Evolutionary conservation across 2,113 vertebrate species (phyloP), one percentile per base, ranked within the genome.

Genomic region (Lethenteron camtschaticum): DNA sequence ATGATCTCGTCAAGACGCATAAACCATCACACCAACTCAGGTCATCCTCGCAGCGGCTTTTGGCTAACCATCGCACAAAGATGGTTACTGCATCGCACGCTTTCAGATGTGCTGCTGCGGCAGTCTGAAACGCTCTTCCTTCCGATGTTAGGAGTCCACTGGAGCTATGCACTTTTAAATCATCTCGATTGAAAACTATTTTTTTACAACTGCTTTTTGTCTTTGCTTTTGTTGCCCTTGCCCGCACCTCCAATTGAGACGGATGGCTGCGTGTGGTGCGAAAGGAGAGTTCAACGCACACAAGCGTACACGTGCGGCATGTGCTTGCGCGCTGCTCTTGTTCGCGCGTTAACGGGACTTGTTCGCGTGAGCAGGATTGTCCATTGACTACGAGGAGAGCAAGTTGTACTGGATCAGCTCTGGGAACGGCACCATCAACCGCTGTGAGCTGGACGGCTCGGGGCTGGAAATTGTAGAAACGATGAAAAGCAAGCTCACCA

Each of bases 341-440:
- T 68, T 68, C 63, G 57, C 41, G 41, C 41, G 41, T 41, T 41
- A 41, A 41, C 41, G 41, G 41, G 41, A 41, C 41, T 41, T 41
- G 41, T 41, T 41, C 5, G 41, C 41, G 41, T 83, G 58, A 83
- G 74, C 81, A 96, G 92, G 94, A 78, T 83, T 99, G 73, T 89
- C 90, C 0, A 83, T 99, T 79, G 94, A 99, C 81, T 89, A 89
- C 72, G 73, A 79, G 69, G 85, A 90, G 75, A 90, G 84, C 80
- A 96, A 90, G 74, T 81, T 99, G 60, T 99, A 96, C 79, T 99
- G 94, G 94, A 91, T 99, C 77, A 99, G 90, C 80, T 95, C 94
- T 2, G 85, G 87, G 81, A 99, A 96, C 75, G 84, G 88, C 80
- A 96, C 89, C 71, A 90, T 99, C 83, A 96, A 95, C 77, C 86